Conservation (phyloP, 1,140 invertebrate genomes). For the Drosophila mojavensis region DNA sequence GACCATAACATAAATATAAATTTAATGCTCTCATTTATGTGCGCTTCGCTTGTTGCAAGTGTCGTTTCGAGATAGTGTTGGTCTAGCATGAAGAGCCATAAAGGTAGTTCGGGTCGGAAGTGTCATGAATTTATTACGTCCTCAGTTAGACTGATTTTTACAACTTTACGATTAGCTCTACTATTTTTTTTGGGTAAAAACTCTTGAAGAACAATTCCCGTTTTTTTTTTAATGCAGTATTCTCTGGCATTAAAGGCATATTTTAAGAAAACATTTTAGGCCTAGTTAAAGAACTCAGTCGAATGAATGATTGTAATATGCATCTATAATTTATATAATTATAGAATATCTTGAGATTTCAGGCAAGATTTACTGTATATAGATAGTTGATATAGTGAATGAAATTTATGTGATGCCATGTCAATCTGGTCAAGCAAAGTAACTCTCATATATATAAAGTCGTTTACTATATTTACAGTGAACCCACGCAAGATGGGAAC, state of each 20-base stretch:
- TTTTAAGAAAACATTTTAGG: too few relatives aligned
- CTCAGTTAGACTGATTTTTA: neutral
- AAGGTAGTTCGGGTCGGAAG: conserved; percentile 48
- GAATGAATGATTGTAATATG: too few relatives aligned
- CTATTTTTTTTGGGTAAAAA: conserved; percentile 1
- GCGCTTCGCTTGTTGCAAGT: conserved; percentile 64
- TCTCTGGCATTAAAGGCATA: too few relatives aligned
- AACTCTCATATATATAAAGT: neutral
- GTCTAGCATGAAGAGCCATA: conserved; percentile 6
- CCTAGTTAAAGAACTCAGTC: too few relatives aligned
- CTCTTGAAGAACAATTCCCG: too few relatives aligned
- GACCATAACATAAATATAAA: conserved; percentile 63
- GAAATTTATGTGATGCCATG: neutral
- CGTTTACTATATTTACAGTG: neutral
- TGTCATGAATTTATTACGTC: conserved; percentile 45
- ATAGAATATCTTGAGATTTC: neutral
- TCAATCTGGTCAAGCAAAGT: too few relatives aligned
- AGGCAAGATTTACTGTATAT: too few relatives aligned
- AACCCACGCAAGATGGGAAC: conserved; percentile 9
- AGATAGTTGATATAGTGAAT: too few relatives aligned
- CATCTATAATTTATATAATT: too few relatives aligned
- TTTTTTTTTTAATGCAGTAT: too few relatives aligned
- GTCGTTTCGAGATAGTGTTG: conserved; percentile 41
- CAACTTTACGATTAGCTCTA: too few relatives aligned
- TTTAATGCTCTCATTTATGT: conserved; percentile 60